Evolutionary conservation across 2,113 vertebrate species (phyloP).

Genomic region (Microcebus griseorufus): DNA sequence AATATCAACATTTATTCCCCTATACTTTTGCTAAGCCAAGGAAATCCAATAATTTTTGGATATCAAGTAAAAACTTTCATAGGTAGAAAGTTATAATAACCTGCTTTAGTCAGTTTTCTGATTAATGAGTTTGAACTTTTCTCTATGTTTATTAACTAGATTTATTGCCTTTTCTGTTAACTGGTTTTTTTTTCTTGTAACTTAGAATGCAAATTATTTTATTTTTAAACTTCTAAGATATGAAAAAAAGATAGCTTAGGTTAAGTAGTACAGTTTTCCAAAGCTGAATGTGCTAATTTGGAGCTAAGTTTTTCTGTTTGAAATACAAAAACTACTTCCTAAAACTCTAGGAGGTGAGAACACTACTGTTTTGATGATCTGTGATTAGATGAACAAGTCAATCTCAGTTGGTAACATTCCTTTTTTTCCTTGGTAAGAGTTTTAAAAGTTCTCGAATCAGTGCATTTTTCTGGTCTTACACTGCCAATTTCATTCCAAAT

Average conservation of each 20-base stretch:
- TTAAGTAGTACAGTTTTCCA: not conserved
- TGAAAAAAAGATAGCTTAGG: slow-evolving; percentile 76
- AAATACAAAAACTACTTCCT: slow-evolving; percentile 37
- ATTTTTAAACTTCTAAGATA: slow-evolving; percentile 74
- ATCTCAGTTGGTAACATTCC: not conserved
- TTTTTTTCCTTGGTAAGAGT: too few species aligned
- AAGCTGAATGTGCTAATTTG: slow-evolving; percentile 76
- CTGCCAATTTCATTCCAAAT: too few species aligned
- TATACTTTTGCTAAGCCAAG: not conserved
- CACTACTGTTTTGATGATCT: not conserved
- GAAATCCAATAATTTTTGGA: not conserved
- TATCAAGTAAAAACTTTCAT: not conserved
- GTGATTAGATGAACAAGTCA: slow-evolving; percentile 3
- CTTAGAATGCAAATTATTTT: slow-evolving; percentile 74
- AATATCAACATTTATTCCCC: not conserved
- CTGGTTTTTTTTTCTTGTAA: slow-evolving; percentile 23
- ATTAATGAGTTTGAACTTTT: not conserved
- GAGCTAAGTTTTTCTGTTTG: slow-evolving; percentile 64
- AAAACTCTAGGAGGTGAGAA: slow-evolving; percentile 32
- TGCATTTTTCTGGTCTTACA: too few species aligned
- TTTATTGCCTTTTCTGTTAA: not conserved
- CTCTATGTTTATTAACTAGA: not conserved
- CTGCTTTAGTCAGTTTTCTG: not conserved
- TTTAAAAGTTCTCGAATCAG: too few species aligned
- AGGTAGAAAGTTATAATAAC: not conserved